phyloP scores from a whole-genome alignment of 1,140 invertebrate species.

The Hetaerina americana region DNA sequence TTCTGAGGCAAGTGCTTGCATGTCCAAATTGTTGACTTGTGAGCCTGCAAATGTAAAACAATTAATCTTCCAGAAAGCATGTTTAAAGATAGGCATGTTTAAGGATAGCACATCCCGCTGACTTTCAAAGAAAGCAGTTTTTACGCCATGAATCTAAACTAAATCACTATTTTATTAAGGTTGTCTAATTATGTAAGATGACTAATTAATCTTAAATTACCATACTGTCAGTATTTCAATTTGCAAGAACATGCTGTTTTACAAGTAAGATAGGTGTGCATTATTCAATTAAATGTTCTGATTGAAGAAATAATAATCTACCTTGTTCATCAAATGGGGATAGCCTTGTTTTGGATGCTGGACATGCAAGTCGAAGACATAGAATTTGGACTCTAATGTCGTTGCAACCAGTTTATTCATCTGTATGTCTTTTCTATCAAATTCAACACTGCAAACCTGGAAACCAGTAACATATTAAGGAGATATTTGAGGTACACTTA shows the following conservation, averaged over 20 bases:
- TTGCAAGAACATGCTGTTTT: too few relatives aligned
- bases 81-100: too few relatives aligned
- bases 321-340: constrained; percentile 59
- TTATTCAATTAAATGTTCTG: too few relatives aligned
- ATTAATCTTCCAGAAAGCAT: constrained; percentile 6
- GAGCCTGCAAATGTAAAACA: constrained; percentile 36
- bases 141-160: too few relatives aligned
- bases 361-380: constrained; percentile 78
- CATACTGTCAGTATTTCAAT: too few relatives aligned
- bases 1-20: constrained; percentile 85
- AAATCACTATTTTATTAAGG: too few relatives aligned
- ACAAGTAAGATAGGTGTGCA: too few relatives aligned
- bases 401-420: constrained; percentile 94
- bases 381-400: constrained; percentile 84
- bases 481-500: constrained; percentile 2
- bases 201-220: too few relatives aligned
- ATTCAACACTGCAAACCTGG: constrained; percentile 75
- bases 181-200: too few relatives aligned
- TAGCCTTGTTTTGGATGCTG: constrained; percentile 81
- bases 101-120: too few relatives aligned
- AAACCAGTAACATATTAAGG: too few relatives aligned
- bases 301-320: constrained; percentile 25
- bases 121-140: too few relatives aligned
- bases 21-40: constrained; percentile 77
- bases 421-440: constrained; percentile 84